Evolutionary conservation across 1,140 invertebrate species (phyloP), one percentile per base, ranked within the genome.

Genomic region (Bombus haemorrhoidalis): DNA sequence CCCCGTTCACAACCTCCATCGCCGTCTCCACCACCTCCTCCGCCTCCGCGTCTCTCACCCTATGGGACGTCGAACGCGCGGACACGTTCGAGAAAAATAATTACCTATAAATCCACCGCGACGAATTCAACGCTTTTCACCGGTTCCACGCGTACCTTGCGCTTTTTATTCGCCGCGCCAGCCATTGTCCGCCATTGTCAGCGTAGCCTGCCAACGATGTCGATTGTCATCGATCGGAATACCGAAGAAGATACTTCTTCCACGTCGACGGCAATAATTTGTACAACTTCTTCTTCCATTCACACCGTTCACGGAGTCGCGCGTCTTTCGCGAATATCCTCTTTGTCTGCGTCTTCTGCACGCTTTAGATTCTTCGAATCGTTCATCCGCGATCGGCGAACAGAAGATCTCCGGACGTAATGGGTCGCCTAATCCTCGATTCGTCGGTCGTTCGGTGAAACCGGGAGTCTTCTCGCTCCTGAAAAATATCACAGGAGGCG

Each of bases 21-120:
- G 37, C 5, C 25, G 25, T 59, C 59, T 64, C 34, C 75, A 41
- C 25, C 15, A 22, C 64, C 66, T 22, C 64, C 25, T 41, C 59
- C 77, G 47, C 68, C 64, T 64, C 71, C 76, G 34, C 74, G 41
- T 77, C 87, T 25, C 12, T 71, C 22, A 12, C 71, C 64, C 80
- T 69, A 28, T 22, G 18, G 32, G 32, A 47, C 6, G 25, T 86
- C 74, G 75, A 66, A 18, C 59, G 68, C n/a, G 15, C 47, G 66
- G 71, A 86, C 43, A 84, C 78, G 87, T 71, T 68, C 53, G 86
- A 81, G 89, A 92, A 94, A 94, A 93, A 93, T 94, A 94, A 95
- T 95, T 94, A 94, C 92, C 93, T 93, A 93, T 94, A 95, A 93
- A 95, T 93, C 93, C 93, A 88, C 88, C 85, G 88, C 82, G 87